Percentiles rank a stretch among this genome's conserved stretches.
Conservation (phyloP, 2,888 invertebrate species). For the Drosophila nr. perissopoda region DNA sequence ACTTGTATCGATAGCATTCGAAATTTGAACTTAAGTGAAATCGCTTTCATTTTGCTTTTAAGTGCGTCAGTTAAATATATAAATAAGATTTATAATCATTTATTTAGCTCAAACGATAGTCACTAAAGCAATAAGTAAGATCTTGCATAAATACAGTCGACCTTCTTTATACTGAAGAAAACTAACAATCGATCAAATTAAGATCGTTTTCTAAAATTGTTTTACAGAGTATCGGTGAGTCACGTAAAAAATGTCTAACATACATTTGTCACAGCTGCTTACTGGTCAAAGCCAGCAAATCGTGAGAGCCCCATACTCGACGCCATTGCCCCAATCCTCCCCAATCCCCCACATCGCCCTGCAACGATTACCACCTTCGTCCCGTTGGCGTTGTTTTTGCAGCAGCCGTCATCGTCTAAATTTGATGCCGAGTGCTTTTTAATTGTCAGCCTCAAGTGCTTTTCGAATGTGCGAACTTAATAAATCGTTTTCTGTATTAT, state of each 20-base stretch:
- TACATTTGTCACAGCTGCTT: slow-evolving; percentile 3
- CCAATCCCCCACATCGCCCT: too few relatives aligned
- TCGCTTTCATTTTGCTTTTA: background rate
- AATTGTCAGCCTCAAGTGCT: slow-evolving; percentile 78
- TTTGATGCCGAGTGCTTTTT: slow-evolving; percentile 71
- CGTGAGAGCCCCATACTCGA: background rate
- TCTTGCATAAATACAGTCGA: background rate
- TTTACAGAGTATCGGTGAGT: slow-evolving; percentile 18
- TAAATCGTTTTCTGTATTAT: slow-evolving; percentile 67
- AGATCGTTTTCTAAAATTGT: background rate
- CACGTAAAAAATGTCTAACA: background rate
- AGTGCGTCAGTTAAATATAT: too few relatives aligned
- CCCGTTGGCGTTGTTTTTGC: background rate
- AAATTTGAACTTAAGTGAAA: background rate
- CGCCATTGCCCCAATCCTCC: background rate
- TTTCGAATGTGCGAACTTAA: slow-evolving; percentile 77
- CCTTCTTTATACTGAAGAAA: background rate
- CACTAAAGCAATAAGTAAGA: background rate
- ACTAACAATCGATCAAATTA: background rate
- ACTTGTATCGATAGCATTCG: too few relatives aligned
- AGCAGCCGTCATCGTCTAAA: slow-evolving; percentile 32
- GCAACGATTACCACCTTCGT: background rate
- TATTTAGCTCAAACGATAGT: background rate
- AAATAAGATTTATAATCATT: background rate
- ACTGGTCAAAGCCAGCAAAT: slow-evolving; percentile 29